A percentile compares a stretch with the other conserved stretches of the same genome.
These are phyloP conservation scores for Planiliza haematocheilus DNA, from an alignment of 2,113 vertebrate genomes.

Conservation along the genomic window DNA sequence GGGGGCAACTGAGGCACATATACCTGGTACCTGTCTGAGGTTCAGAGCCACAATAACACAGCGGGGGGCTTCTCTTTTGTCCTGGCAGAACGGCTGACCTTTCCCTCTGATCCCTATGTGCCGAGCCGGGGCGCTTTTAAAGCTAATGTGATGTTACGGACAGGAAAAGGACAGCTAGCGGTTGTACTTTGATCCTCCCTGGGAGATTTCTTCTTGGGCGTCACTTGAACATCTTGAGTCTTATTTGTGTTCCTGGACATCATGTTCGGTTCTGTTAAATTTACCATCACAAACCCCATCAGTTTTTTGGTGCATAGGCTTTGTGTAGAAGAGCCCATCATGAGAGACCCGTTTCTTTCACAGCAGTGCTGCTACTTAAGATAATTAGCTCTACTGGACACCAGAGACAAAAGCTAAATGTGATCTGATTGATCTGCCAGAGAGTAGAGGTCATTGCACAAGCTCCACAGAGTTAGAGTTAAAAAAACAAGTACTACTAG, in stretches of 20 bases:
- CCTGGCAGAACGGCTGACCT: slow-evolving; percentile 58
- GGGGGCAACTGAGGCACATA: neutral
- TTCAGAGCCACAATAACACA: slow-evolving; percentile 36
- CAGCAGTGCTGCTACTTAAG: slow-evolving; percentile 3
- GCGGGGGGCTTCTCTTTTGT: slow-evolving; percentile 47
- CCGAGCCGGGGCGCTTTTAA: slow-evolving; percentile 40
- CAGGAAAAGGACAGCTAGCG: slow-evolving; percentile 34
- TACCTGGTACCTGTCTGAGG: slow-evolving; percentile 13
- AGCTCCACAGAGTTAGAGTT: neutral
- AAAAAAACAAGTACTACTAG: neutral
- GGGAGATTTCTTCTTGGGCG: neutral
- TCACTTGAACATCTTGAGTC: neutral
- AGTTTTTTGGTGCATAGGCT: slow-evolving; percentile 13
- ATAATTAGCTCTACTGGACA: neutral
- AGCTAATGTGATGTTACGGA: slow-evolving; percentile 51
- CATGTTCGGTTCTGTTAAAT: slow-evolving; percentile 20
- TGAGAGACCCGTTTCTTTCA: neutral
- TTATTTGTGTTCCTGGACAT: slow-evolving; percentile 12
- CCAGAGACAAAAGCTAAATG: slow-evolving; percentile 6
- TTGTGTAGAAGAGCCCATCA: neutral
- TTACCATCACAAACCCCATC: slow-evolving; percentile 2
- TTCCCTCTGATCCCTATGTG: slow-evolving; percentile 37
- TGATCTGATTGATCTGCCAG: neutral
- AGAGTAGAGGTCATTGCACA: slow-evolving; percentile 11
- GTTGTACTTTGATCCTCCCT: slow-evolving; percentile 30